Conservation (phyloP, 2,113 vertebrate genomes). For the Cryptotis parvus region DNA sequence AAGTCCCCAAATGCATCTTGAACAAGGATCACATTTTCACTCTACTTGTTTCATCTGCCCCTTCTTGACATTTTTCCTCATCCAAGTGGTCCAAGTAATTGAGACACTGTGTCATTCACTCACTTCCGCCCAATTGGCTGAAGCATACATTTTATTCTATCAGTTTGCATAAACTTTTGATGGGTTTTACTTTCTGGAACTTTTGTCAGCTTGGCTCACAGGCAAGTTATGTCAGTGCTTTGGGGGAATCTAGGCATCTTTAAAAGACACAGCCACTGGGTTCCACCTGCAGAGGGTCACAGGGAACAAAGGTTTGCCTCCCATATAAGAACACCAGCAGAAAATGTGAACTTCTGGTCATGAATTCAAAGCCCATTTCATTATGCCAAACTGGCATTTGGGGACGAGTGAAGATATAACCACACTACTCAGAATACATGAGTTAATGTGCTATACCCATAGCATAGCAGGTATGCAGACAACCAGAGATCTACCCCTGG, state of each 20-base stretch:
- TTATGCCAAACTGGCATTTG: slow-evolving; percentile 5
- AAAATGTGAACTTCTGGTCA: slow-evolving; percentile 72
- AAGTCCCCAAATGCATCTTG: not conserved
- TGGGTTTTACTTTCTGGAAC: slow-evolving; percentile 33
- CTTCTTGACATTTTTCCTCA: not conserved
- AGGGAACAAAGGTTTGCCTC: not conserved
- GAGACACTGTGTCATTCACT: not conserved
- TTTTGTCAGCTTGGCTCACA: not conserved
- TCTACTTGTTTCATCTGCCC: not conserved
- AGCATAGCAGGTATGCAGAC: no score
- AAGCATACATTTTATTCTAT: slow-evolving; percentile 2
- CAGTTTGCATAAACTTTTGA: not conserved
- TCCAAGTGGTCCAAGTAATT: not conserved
- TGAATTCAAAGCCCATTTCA: slow-evolving; percentile 57
- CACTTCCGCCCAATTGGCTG: not conserved
- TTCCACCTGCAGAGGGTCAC: not conserved
- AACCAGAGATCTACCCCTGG: no score
- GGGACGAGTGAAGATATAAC: not conserved
- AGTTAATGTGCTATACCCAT: not conserved
- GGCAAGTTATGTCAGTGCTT: not conserved
- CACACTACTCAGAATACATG: not conserved
- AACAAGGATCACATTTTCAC: not conserved
- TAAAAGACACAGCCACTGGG: not conserved
- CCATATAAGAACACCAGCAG: slow-evolving; percentile 42
- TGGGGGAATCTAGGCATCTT: not conserved